Conservation (phyloP, 2,888 invertebrate species). For the Noctua comes region DNA sequence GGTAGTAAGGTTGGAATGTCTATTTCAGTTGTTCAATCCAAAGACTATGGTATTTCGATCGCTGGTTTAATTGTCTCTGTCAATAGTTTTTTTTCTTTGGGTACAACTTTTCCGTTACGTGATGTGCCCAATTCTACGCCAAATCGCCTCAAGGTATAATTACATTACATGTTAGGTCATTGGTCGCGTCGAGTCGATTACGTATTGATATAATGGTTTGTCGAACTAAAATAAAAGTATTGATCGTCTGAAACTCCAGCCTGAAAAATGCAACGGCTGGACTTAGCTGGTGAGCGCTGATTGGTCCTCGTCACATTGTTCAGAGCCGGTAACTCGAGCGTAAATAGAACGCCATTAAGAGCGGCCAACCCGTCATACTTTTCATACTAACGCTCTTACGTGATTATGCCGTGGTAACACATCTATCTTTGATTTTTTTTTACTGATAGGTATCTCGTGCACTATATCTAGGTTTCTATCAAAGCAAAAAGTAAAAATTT, state of each 20-base stretch:
- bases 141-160: conserved; percentile 47
- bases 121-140: conserved; percentile 17
- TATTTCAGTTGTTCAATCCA: conserved; percentile 5
- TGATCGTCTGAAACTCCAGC: conserved; percentile 22
- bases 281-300: conserved; percentile 29
- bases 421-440: no score
- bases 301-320: conserved; percentile 39
- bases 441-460: no score
- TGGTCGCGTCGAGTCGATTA: conserved; percentile 38
- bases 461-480: no score
- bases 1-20: background rate
- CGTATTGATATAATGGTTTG: conserved; percentile 20
- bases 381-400: no score
- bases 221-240: conserved; percentile 33
- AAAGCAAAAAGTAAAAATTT: no score
- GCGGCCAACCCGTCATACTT: no score
- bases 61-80: background rate
- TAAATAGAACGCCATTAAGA: conserved; percentile 52
- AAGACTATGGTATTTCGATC: background rate
- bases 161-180: conserved; percentile 41
- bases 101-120: conserved; percentile 34
- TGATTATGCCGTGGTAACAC: no score
- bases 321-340: conserved; percentile 24
- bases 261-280: conserved; percentile 36
- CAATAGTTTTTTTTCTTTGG: background rate